Conservation (phyloP, 2,888 invertebrate species). For the Pyrrhosoma nymphula region DNA sequence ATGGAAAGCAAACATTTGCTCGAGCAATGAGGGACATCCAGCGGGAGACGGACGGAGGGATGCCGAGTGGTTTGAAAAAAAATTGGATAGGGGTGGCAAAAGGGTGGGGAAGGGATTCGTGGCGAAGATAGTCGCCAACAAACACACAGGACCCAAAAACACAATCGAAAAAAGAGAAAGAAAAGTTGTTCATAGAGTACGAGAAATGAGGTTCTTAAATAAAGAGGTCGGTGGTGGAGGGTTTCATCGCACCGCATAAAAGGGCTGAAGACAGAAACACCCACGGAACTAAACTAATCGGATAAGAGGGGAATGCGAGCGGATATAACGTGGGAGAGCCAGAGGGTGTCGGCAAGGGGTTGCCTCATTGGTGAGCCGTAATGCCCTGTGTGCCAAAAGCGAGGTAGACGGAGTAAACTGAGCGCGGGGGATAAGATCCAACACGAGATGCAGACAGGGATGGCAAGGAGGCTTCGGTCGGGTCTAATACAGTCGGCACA, state of each 20-base stretch:
- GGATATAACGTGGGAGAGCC: background rate
- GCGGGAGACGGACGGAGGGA: background rate
- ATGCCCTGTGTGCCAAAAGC: background rate
- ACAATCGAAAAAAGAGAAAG: background rate
- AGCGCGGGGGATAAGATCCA: slow-evolving; percentile 6
- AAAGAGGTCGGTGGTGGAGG: background rate
- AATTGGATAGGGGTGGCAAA: background rate
- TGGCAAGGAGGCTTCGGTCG: background rate
- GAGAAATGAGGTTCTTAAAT: background rate
- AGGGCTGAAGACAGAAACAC: slow-evolving; percentile 37
- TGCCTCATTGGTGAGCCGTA: background rate
- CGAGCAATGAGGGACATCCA: slow-evolving; percentile 33
- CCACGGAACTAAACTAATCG: slow-evolving; percentile 24
- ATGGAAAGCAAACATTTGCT: slow-evolving; percentile 59
- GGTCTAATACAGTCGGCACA: background rate
- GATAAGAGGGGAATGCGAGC: slow-evolving; percentile 13
- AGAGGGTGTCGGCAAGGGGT: background rate
- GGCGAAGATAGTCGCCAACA: background rate
- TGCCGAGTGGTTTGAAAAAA: background rate
- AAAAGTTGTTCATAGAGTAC: background rate
- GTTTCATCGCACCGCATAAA: slow-evolving; percentile 21
- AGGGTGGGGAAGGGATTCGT: background rate
- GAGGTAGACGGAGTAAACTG: background rate
- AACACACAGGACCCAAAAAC: background rate
- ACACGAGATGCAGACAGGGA: slow-evolving; percentile 31